phyloP scores from a whole-genome alignment of 2,113 vertebrate species.

The Leptocoma aspasia region DNA sequence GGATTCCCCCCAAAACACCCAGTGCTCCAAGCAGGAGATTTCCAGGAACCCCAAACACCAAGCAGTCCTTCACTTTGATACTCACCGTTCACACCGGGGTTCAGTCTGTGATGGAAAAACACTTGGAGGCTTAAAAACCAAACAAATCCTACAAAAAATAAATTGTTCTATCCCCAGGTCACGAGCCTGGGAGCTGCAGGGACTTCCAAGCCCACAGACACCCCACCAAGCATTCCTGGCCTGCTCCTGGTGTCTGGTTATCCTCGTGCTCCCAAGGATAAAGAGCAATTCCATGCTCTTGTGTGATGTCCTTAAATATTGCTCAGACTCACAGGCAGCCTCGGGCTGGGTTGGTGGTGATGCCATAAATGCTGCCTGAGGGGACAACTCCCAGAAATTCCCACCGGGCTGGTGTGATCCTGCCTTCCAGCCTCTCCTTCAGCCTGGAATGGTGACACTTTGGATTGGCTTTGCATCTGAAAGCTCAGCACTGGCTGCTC shows the following conservation, averaged over 20 bases:
- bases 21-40: rapidly evolving
- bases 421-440: rapidly evolving
- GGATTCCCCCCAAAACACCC: not conserved
- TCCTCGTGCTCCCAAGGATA: not conserved
- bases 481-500: not conserved
- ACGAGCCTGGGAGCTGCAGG: rapidly evolving
- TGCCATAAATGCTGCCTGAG: not conserved
- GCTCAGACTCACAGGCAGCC: not conserved
- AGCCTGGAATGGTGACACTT: rapidly evolving
- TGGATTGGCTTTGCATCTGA: rapidly evolving
- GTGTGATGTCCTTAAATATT: rapidly evolving
- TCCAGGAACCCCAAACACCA: not conserved
- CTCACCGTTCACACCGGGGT: rapidly evolving
- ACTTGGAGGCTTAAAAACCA: not conserved
- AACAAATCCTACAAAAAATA: no score
- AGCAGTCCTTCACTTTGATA: rapidly evolving
- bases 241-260: rapidly evolving
- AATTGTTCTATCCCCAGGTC: rapidly evolving
- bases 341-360: not conserved
- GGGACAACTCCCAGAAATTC: not conserved
- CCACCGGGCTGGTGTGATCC: not conserved
- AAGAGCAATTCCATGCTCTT: rapidly evolving
- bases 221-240: rapidly evolving
- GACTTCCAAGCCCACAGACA: rapidly evolving
- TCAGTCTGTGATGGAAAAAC: rapidly evolving